Percentiles rank a stretch among this genome's conserved stretches.
These are phyloP conservation scores for Copidosoma floridanum DNA, from an alignment of 1,140 invertebrate genomes.

Conservation along the genomic window DNA sequence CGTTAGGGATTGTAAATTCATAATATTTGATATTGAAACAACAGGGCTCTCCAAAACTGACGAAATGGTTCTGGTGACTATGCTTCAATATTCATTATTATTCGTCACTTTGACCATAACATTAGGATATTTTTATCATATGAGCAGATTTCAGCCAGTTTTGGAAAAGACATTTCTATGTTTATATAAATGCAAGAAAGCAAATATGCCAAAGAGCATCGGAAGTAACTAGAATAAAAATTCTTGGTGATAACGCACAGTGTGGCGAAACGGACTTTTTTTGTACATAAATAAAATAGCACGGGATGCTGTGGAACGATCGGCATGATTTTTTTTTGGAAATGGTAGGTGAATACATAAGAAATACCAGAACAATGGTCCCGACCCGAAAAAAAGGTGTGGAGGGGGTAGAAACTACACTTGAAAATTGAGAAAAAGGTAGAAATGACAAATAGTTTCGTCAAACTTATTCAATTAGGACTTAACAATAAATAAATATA, in stretches of 20 bases:
- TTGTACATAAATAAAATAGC: no score
- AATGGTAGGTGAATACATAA: no score
- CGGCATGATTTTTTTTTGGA: no score
- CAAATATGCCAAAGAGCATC: constrained; percentile 1
- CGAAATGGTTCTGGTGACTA: constrained; percentile 13
- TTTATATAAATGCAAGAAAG: constrained; percentile 10
- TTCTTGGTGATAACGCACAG: neutral
- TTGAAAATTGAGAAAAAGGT: no score
- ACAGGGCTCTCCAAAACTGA: constrained; percentile 5
- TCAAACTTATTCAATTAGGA: no score
- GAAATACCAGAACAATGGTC: no score
- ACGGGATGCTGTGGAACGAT: no score
- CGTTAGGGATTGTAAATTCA: neutral
- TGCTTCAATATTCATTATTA: neutral
- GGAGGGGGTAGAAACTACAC: no score
- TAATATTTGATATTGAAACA: constrained; percentile 20
- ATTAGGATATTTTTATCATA: neutral
- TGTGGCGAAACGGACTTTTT: no score
- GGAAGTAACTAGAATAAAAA: constrained; percentile 1
- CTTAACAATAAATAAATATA: no score
- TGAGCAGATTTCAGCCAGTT: neutral
- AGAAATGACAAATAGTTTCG: no score
- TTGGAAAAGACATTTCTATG: neutral
- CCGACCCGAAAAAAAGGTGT: no score
- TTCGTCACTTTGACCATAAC: neutral